These are phyloP conservation scores for Aporrectodea caliginosa DNA, from an alignment of 1,140 invertebrate species.

Conservation along the genomic window DNA sequence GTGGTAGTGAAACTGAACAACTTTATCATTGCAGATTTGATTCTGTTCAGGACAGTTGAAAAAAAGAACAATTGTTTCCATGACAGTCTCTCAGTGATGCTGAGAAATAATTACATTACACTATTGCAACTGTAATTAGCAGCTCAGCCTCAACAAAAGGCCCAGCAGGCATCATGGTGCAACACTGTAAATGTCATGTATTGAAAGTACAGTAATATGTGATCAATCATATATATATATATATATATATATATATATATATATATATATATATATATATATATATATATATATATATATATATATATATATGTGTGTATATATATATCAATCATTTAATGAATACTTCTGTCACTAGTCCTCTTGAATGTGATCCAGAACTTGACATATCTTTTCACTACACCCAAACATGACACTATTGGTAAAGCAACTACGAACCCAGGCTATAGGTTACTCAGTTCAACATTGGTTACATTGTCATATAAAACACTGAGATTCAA, in stretches of 20 bases:
- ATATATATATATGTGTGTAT: slow-evolving; percentile 7
- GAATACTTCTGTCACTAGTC: not conserved
- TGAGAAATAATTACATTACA: too few relatives aligned
- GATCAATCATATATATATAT: not conserved
- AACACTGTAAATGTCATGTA: not conserved
- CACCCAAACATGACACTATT: not conserved
- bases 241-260: not conserved
- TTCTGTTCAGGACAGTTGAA: too few relatives aligned
- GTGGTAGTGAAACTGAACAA: too few relatives aligned
- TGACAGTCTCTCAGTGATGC: too few relatives aligned
- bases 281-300: not conserved
- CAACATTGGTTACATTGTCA: not conserved
- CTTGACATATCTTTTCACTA: too few relatives aligned
- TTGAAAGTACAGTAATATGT: not conserved
- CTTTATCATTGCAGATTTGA: too few relatives aligned
- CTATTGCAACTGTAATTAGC: not conserved
- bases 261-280: not conserved
- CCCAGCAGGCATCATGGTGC: not conserved
- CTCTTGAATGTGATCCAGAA: not conserved
- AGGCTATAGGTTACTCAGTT: not conserved
- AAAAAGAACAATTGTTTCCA: too few relatives aligned
- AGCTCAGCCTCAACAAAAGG: not conserved
- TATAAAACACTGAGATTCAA: not conserved
- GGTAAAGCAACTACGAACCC: not conserved
- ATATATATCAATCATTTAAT: not conserved